Evolutionary conservation across 2,888 invertebrate species (phyloP).

Genomic region (Dryomyza anilis): DNA sequence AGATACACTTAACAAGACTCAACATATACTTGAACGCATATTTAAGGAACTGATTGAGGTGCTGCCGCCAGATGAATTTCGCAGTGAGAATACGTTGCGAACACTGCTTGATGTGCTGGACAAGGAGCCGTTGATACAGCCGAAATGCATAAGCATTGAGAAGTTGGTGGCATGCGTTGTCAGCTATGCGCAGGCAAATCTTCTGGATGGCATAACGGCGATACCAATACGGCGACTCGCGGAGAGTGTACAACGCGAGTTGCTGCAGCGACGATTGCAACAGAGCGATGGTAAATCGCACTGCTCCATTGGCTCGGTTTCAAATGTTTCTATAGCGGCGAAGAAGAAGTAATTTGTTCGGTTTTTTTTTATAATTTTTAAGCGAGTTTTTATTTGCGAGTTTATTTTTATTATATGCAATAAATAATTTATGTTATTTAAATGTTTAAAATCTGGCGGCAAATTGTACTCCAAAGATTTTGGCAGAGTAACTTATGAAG

Average conservation of each 20-base stretch:
- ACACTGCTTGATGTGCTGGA: conserved; percentile 47
- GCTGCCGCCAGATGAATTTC: conserved; percentile 52
- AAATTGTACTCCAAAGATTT: too few relatives aligned
- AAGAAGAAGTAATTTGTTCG: conserved; percentile 11
- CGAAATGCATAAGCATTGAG: conserved; percentile 50
- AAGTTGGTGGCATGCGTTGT: conserved; percentile 43
- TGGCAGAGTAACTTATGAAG: too few relatives aligned
- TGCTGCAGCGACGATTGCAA: conserved; percentile 36
- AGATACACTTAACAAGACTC: conserved; percentile 47
- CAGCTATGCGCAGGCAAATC: conserved; percentile 49
- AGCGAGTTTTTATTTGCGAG: background rate
- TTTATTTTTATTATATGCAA: conserved; percentile 3
- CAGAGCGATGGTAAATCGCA: background rate
- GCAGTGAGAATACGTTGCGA: conserved; percentile 44
- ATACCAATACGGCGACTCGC: conserved; percentile 47
- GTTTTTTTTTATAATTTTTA: conserved; percentile 8
- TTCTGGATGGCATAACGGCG: conserved; percentile 53
- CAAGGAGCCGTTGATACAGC: conserved; percentile 47
- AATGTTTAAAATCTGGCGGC: background rate
- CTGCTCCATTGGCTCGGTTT: conserved; percentile 31
- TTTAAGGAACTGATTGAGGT: conserved; percentile 52
- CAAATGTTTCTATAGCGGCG: conserved; percentile 30
- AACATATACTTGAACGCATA: conserved; percentile 47
- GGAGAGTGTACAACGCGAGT: conserved; percentile 43
- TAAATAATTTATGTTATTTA: conserved; percentile 6